Evolutionary conservation across 2,888 invertebrate species (phyloP), one percentile per base, ranked within the genome.

Genomic region (Diabrotica balteata): DNA sequence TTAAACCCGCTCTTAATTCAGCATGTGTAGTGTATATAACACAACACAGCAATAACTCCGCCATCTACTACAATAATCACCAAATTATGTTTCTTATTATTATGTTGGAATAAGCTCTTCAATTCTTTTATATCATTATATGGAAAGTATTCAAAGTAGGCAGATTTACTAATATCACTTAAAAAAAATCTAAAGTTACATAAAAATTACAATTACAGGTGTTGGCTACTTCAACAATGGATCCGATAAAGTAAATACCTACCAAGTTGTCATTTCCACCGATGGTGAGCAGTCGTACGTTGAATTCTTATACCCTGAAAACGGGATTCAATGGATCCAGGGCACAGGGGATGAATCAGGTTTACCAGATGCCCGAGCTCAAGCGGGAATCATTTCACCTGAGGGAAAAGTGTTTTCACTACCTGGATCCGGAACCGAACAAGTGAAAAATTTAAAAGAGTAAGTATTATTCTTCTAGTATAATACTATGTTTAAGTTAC

Each of bases 281-380:
- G 90, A 95, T 80, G 94, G 93, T 2, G 87, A 87, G 0, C 90
- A 94, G 73, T 93, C 93, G 4, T 98, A 93, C 81, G 93, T 91
- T 0, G 91, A 96, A 79, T 89, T 97, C 73, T 86, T 96, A 66
- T 99, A 98, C 83, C 93, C 95, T 0, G 91, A 93, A 75, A 88
- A 91, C 68, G 95, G 95, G 1, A 90, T 99, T 62, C 93, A 96
- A 80, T 99, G 98, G 98, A 90, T 95, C 62, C 93, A 94, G 81
- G 93, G 92, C 59, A 91, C 92, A 67, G 87, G 89, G 0, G 91
- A 92, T 75, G 88, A 89, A n/a, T 87, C 89, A n/a, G 91, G 90
- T 43, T 81, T 93, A 57, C 93, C 94, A 0, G 97, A 97, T 80
- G 94, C 96, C 0, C 91, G 94, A 76, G 97, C 96, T 1, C 98